Percentiles rank a stretch among this genome's conserved stretches.
phyloP scores from a whole-genome alignment of 1,140 invertebrate species.

The Maniola jurtina region DNA sequence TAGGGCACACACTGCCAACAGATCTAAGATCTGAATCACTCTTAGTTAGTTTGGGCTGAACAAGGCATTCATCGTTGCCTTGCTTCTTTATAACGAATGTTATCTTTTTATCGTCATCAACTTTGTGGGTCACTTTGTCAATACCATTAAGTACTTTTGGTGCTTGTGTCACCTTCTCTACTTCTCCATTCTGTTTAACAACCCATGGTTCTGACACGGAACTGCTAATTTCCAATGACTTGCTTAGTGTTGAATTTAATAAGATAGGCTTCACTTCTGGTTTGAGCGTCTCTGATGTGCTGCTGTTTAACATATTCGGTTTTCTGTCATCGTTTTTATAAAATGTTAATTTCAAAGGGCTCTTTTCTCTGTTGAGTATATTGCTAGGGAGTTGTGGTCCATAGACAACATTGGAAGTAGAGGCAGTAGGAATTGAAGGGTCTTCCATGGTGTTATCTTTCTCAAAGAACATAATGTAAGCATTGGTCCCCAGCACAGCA shows the following conservation, averaged over 20 bases:
- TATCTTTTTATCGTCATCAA: slow-evolving; percentile 61
- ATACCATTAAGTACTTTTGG: slow-evolving; percentile 59
- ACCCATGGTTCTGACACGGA: slow-evolving; percentile 68
- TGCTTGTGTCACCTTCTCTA: slow-evolving; percentile 60
- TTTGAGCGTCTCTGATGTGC: slow-evolving; percentile 48
- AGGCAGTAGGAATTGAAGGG: slow-evolving; percentile 48
- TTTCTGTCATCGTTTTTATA: slow-evolving; percentile 67
- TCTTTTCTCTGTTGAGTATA: slow-evolving; percentile 66
- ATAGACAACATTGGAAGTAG: slow-evolving; percentile 61
- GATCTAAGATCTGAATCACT: slow-evolving; percentile 52
- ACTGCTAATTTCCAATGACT: slow-evolving; percentile 49
- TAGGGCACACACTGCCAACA: slow-evolving; percentile 35
- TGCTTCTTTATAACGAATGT: slow-evolving; percentile 60
- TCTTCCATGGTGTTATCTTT: slow-evolving; percentile 79
- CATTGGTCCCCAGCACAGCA: slow-evolving; percentile 88
- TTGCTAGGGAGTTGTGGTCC: slow-evolving; percentile 65
- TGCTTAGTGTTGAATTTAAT: slow-evolving; percentile 66
- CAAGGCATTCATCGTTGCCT: slow-evolving; percentile 43
- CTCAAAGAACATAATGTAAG: slow-evolving; percentile 95
- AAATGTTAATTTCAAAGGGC: slow-evolving; percentile 63
- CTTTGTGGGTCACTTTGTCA: slow-evolving; percentile 48
- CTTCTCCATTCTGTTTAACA: slow-evolving; percentile 71
- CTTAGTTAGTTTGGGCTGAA: slow-evolving; percentile 53
- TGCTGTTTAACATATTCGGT: slow-evolving; percentile 49
- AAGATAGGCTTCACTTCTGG: slow-evolving; percentile 64